phyloP scores from a whole-genome alignment of 1,140 invertebrate genomes.

The Tetragonula clypearis region DNA sequence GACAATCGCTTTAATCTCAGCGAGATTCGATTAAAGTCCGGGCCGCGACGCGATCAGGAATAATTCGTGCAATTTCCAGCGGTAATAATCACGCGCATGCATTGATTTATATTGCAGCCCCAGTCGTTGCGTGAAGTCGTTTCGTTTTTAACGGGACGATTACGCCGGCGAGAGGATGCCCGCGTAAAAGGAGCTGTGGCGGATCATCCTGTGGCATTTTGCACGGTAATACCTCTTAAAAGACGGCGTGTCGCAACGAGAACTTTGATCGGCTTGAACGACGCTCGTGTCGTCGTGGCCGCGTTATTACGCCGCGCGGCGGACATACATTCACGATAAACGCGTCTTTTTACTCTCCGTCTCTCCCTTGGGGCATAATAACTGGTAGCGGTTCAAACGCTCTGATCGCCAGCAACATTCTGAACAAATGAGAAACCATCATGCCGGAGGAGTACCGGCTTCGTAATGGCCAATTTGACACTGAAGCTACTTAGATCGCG shows the following conservation, averaged over 20 bases:
- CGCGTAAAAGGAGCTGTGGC: background rate
- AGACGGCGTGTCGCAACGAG: conserved; percentile 5
- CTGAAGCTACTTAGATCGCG: background rate
- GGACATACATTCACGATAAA: conserved; percentile 33
- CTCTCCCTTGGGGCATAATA: background rate
- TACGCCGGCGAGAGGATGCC: conserved; percentile 17
- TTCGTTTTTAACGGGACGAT: conserved; percentile 18
- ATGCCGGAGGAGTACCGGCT: background rate
- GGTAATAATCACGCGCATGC: conserved; percentile 13
- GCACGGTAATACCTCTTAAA: conserved; percentile 7
- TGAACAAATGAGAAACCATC: conserved; percentile 27
- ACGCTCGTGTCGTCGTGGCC: background rate
- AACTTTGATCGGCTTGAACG: conserved; percentile 14
- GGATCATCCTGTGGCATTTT: conserved; percentile 14
- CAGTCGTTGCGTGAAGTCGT: conserved; percentile 69
- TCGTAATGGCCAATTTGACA: background rate
- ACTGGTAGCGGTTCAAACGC: background rate
- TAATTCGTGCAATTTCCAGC: conserved; percentile 4
- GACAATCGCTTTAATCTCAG: background rate
- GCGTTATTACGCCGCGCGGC: conserved; percentile 15
- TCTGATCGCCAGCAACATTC: background rate
- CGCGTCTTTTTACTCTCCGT: conserved; percentile 20
- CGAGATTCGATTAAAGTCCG: conserved; percentile 23
- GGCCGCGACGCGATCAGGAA: background rate
- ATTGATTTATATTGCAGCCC: conserved; percentile 70